These are phyloP conservation scores for Melitaea athalia DNA, from an alignment of 2,888 invertebrate species.

Conservation along the genomic window DNA sequence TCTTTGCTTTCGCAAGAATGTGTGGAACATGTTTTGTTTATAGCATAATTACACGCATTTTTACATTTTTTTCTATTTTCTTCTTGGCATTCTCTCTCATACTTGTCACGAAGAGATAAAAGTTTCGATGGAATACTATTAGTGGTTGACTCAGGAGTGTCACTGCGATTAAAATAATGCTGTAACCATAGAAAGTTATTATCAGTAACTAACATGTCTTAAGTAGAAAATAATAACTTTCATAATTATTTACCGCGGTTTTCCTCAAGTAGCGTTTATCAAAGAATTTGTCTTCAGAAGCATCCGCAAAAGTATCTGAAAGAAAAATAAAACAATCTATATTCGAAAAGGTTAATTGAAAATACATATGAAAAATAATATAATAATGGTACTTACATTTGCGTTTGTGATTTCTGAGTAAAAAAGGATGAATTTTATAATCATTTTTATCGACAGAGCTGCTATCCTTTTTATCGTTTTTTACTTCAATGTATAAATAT, in stretches of 20 bases:
- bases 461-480: constrained; percentile 7
- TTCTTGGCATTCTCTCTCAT: constrained; percentile 55
- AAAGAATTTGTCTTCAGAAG: neutral
- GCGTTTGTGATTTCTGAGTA: neutral
- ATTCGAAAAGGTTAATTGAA: neutral
- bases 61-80: constrained; percentile 50
- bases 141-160: constrained; percentile 1
- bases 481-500: constrained; percentile 21
- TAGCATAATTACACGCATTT: constrained; percentile 47
- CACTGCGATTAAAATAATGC: constrained; percentile 16
- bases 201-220: neutral
- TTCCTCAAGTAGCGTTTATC: neutral
- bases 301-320: neutral
- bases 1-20: constrained; percentile 42
- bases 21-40: constrained; percentile 42
- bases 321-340: neutral
- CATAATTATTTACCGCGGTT: neutral
- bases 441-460: neutral
- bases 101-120: constrained; percentile 53
- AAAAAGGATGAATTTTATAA: constrained; percentile 21
- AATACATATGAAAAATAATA: neutral
- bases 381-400: neutral
- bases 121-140: constrained; percentile 10
- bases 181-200: neutral
- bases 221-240: neutral